phyloP scores from a whole-genome alignment of 2,797 vertebrate species.

The Balearica regulorum region DNA sequence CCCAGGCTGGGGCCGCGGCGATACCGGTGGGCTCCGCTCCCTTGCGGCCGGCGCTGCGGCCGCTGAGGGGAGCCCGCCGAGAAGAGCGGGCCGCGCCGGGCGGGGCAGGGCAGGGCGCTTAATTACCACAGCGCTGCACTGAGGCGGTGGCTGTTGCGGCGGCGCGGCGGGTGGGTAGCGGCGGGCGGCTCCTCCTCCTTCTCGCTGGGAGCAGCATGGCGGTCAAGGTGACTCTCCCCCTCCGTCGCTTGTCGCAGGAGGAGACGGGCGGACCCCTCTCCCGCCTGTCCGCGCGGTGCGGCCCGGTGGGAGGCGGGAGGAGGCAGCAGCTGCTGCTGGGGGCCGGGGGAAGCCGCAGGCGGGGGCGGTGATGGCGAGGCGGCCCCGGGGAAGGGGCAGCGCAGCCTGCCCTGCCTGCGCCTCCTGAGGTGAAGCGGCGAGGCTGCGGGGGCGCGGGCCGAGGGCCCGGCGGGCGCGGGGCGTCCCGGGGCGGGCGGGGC shows the following conservation, averaged over 20 bases:
- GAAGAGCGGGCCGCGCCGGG: background rate
- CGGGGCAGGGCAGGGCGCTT: background rate
- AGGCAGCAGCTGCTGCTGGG: background rate
- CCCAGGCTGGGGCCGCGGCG: background rate
- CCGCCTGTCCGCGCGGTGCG: background rate
- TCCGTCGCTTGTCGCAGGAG: constrained; percentile 44
- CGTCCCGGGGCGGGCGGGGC: background rate
- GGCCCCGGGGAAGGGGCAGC: background rate
- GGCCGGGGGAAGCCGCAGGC: background rate
- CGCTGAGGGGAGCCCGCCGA: background rate
- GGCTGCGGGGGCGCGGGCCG: background rate
- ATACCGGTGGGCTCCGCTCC: background rate
- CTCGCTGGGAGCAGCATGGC: constrained; percentile 86
- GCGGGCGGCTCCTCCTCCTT: constrained; percentile 34
- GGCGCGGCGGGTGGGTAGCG: constrained; percentile 62
- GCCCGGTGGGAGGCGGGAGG: background rate
- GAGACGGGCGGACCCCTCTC: background rate
- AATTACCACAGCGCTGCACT: background rate
- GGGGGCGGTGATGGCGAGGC: background rate
- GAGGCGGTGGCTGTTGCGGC: constrained; percentile 32
- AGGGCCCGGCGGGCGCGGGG: background rate
- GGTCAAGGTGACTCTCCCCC: constrained; percentile 94
- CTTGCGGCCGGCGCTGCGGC: background rate
- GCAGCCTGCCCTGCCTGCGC: background rate
- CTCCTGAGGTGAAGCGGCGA: background rate